Base-by-base conservation (phyloP, 2,113 vertebrate genomes). In the Suricata suricatta region DNA sequence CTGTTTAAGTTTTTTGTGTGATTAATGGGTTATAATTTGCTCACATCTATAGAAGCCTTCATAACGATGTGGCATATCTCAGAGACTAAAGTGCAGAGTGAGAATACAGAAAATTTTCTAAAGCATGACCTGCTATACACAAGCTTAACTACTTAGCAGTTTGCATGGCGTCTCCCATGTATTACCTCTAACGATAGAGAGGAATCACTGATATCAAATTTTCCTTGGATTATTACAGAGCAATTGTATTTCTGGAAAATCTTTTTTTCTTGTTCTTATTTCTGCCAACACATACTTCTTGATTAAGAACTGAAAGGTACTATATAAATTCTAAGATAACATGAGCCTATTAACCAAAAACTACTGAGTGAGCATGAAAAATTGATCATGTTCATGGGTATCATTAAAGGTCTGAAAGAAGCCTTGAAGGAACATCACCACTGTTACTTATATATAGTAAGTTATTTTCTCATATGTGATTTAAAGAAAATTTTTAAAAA, bases 161-260 rank as follows among this genome's bases (percentile, higher is more conserved):
- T 88, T 33, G n/a, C 19, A 0, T 52, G 2, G 9, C 19, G 64
- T 1, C 33, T 63, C 25, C 10, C 1, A 0, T 54, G 14, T 12
- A 54, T 10, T 80, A 50, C 3, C 64, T 81, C 69, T 57, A 88
- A 4, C 38, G 25, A 15, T 8, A 90, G 31, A 25, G 88, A 5
- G 14, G 64, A 98, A 89, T 0, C 93, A 50, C 0, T 82, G 44
- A 81, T 31, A 83, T 0, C 31, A 84, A 95, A 63, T 15, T 94
- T n/a, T n/a, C 68, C 81, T 90, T 66, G 21, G 41, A 44, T 95
- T 95, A 27, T 69, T 92, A 68, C 35, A 54, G 27, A 21, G 0
- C 17, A 77, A 29, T 88, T 41, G 16, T 38, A 52, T 90, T 68
- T 95, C 71, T 77, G 57, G 25, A 87, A 96, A 97, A 68, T 60